phyloP scores from a whole-genome alignment of 2,113 vertebrate genomes.

The Phodopus roborovskii region DNA sequence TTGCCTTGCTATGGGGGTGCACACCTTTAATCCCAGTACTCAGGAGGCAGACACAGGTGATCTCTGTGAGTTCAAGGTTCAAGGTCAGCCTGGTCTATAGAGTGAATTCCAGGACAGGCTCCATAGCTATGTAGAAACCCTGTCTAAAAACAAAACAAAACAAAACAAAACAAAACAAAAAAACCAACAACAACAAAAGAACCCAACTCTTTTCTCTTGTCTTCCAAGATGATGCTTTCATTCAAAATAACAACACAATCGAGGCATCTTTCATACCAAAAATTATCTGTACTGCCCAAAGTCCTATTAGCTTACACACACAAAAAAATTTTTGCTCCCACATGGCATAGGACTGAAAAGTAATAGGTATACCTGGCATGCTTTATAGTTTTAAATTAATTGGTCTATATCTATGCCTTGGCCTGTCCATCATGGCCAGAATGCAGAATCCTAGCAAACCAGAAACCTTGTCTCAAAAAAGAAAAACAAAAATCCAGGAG shows the following conservation, averaged over 20 bases:
- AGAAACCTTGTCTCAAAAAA: neutral
- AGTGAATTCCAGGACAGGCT: too few relatives aligned
- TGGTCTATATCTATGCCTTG: neutral
- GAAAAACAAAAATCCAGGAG: too few relatives aligned
- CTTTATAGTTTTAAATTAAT: neutral
- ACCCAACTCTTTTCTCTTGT: neutral
- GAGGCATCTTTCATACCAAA: constrained; percentile 14
- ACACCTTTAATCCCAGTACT: too few relatives aligned
- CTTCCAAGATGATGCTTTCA: neutral
- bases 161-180: neutral
- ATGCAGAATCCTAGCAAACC: neutral
- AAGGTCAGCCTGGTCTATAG: too few relatives aligned
- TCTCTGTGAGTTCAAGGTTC: too few relatives aligned
- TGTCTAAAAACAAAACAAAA: neutral
- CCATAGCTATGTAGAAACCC: neutral
- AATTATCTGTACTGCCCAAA: neutral
- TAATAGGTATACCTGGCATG: neutral
- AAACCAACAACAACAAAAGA: too few relatives aligned
- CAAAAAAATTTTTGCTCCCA: neutral
- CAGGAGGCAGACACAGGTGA: too few relatives aligned
- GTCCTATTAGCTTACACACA: neutral
- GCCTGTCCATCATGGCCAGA: neutral
- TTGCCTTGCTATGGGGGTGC: neutral
- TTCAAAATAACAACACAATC: constrained; percentile 33
- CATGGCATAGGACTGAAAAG: neutral